Percentiles rank a stretch among this genome's conserved stretches.
Evolutionary conservation across 2,113 vertebrate genomes (phyloP).

Genomic region (Callipepla squamata): DNA sequence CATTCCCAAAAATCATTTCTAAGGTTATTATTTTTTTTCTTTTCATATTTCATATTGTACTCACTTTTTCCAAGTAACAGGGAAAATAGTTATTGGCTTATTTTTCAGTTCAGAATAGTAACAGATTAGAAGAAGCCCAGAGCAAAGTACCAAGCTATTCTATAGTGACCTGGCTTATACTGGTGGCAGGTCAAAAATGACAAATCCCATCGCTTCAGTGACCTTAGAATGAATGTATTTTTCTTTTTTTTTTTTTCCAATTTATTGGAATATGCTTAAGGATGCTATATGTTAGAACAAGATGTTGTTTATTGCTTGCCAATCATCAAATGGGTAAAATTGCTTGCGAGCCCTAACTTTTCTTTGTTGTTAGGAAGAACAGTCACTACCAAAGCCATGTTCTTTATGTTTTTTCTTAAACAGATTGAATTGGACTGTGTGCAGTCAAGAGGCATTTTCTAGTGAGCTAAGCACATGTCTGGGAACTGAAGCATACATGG

Average conservation of each 20-base stretch:
- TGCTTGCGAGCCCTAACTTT: neutral
- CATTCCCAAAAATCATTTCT: neutral
- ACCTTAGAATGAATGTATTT: neutral
- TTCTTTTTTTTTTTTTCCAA: neutral
- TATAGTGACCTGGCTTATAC: neutral
- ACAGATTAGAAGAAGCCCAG: neutral
- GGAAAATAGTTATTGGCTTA: neutral
- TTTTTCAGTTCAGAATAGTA: neutral
- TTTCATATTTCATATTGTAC: neutral
- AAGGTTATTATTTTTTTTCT: neutral
- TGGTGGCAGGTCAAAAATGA: neutral
- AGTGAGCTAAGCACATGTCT: neutral
- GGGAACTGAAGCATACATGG: fast-evolving
- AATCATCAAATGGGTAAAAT: neutral
- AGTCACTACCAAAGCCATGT: neutral
- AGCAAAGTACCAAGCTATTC: neutral
- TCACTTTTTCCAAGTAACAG: neutral
- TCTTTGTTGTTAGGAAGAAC: neutral
- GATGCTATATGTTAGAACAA: neutral
- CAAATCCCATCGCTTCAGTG: neutral
- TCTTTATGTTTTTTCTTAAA: neutral
- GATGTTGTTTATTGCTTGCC: neutral
- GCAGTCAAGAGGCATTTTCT: neutral
- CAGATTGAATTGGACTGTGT: neutral
- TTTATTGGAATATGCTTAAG: neutral